Conservation (phyloP, 2,797 vertebrate genomes). For the Melanotaenia parkinsoni region DNA sequence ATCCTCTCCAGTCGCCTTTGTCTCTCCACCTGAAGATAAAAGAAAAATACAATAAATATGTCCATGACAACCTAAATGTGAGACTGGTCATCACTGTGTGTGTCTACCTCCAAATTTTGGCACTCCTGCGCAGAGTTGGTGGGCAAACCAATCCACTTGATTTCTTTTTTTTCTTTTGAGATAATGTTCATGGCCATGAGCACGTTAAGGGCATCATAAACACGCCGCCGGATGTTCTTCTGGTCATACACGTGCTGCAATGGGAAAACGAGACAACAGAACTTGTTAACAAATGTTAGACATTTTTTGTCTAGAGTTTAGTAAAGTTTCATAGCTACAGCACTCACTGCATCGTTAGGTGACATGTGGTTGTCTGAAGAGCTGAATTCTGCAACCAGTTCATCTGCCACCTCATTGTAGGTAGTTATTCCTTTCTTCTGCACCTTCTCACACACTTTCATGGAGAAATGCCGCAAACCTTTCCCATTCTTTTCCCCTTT, state of each 20-base stretch:
- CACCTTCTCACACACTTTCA: conserved; percentile 99
- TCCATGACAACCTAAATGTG: not conserved
- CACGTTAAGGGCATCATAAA: conserved; percentile 98
- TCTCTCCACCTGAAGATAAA: conserved; percentile 89
- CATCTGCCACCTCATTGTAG: conserved; percentile 98
- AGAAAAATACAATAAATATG: not conserved
- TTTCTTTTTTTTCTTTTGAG: conserved; percentile 99
- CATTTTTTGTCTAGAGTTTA: not conserved
- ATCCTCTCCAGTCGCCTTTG: conserved; percentile 97
- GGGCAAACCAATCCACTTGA: conserved; percentile 98
- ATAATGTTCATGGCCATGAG: conserved; percentile 99
- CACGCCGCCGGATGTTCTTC: conserved; percentile 98
- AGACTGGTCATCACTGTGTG: not conserved
- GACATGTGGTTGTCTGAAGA: conserved; percentile 96
- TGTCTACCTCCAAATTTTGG: conserved; percentile 94
- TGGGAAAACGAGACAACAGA: not conserved
- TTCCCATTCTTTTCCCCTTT: conserved; percentile 99
- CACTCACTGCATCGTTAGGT: conserved; percentile 94
- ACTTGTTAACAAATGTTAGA: not conserved
- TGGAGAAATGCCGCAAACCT: conserved; percentile 97
- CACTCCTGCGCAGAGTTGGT: conserved; percentile 99
- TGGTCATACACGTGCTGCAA: conserved; percentile 95
- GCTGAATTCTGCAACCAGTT: conserved; percentile 98
- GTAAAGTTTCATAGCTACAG: not conserved
- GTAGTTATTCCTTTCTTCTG: conserved; percentile 98